Conservation (phyloP, 2,113 vertebrate genomes). For the Pycnonotus jocosus region DNA sequence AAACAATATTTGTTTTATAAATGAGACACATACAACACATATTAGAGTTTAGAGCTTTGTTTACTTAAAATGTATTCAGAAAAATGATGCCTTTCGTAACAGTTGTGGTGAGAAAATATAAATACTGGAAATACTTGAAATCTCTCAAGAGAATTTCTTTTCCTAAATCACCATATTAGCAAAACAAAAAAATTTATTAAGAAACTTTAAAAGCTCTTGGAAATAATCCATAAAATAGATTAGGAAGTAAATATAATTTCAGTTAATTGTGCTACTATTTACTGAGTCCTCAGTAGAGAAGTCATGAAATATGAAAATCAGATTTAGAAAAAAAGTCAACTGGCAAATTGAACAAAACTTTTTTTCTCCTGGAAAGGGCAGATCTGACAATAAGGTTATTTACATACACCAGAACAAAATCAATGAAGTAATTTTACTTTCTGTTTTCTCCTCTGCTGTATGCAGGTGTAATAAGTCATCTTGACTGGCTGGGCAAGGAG, state of each 20-base stretch:
- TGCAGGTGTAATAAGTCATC: slow-evolving; percentile 63
- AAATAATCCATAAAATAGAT: slow-evolving; percentile 15
- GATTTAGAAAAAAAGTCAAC: background rate
- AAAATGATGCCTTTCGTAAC: background rate
- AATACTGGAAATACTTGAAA: background rate
- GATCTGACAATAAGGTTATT: slow-evolving; percentile 66
- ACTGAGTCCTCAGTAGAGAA: background rate
- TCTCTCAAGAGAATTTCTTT: background rate
- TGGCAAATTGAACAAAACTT: slow-evolving; percentile 51
- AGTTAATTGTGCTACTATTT: background rate
- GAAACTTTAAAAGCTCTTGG: slow-evolving; percentile 17
- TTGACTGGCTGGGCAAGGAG: slow-evolving; percentile 32
- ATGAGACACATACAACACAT: background rate
- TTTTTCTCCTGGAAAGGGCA: slow-evolving; percentile 63
- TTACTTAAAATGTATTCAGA: background rate
- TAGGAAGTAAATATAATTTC: background rate
- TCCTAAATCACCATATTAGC: background rate
- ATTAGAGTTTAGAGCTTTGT: background rate
- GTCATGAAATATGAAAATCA: background rate
- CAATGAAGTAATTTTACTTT: slow-evolving; percentile 69
- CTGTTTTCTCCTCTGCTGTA: slow-evolving; percentile 36
- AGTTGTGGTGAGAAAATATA: background rate
- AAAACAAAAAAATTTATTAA: background rate
- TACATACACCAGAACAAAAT: slow-evolving; percentile 64
- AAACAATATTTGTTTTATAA: slow-evolving; percentile 6